Conservation (phyloP, 2,113 vertebrate genomes). For the Mellivora capensis region DNA sequence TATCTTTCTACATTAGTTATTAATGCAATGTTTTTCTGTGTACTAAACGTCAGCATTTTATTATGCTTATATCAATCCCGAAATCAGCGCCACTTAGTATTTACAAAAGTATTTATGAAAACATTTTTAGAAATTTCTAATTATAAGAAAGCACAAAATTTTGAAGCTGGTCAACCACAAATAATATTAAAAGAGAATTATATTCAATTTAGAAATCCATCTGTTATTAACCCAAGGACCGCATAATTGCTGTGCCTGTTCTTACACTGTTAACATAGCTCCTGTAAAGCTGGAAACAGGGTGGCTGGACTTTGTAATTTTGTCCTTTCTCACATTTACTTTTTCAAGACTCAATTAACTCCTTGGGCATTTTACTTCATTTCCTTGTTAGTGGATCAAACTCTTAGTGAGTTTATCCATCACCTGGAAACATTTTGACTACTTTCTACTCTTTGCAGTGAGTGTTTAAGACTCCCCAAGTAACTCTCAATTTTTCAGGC, state of each 20-base stretch:
- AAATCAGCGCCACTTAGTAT: not conserved
- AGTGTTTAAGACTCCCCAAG: constrained; percentile 33
- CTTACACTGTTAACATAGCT: not conserved
- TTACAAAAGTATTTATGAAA: not conserved
- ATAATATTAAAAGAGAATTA: constrained; percentile 11
- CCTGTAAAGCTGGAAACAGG: not conserved
- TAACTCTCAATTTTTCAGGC: constrained; percentile 45
- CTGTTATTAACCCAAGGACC: not conserved
- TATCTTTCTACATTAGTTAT: constrained; percentile 25
- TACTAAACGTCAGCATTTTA: constrained; percentile 30
- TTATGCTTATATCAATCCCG: constrained; percentile 18
- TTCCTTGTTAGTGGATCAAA: constrained; percentile 8
- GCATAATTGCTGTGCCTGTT: not conserved
- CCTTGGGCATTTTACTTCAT: not conserved
- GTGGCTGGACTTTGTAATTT: not conserved
- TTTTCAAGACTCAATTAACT: constrained; percentile 18
- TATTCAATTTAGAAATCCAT: not conserved
- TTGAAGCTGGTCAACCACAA: not conserved
- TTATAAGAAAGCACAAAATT: not conserved
- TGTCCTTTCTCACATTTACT: not conserved
- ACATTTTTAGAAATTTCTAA: constrained; percentile 33
- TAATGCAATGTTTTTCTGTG: not conserved
- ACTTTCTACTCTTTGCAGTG: not conserved
- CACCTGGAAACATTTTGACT: constrained; percentile 13
- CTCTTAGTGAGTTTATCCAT: constrained; percentile 45